Evolutionary conservation across 2,888 invertebrate genomes (phyloP), one percentile per base, ranked within the genome.

Genomic region (Mythimna loreyi): DNA sequence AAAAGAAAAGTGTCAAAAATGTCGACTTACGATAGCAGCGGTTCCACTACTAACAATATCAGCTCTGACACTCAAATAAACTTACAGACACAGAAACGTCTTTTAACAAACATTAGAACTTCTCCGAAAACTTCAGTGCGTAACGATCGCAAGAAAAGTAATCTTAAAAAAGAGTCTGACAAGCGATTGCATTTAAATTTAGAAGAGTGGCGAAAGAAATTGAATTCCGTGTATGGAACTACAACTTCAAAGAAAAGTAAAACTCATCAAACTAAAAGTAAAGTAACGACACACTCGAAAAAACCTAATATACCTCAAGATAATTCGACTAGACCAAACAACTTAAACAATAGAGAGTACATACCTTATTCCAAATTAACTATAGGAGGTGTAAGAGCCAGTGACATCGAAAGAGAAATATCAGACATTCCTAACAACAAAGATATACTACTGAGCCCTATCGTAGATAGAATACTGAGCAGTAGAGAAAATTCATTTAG

Each of bases 301-400:
- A 86, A 85, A 75, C 65, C 57, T 19, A 80, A 83, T 78, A 19
- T 40, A 21, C 3, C 43, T 9, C 47, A 60, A 43, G 53, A 62
- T 49, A 58, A 21, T 28, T 19, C 13, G 19, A 67, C 49, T 62
- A 83, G 75, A 64, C 58, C 75, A 7, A 73, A 61, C 57, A 72
- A 61, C 2, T 80, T 91, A 28, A 94, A 93, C 75, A 93, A 93
- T 72, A 73, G 86, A 19, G 93, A 94, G 59, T 96, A 96, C 78
- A 94, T 96, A 82, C 96, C 96, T 1, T 96, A 96, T 86, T 91
- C 95, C 16, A 90, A 94, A 82, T 86, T 96, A 70, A 96, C 96
- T 21, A 76, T 96, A 76, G 96, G 96, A 25, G 96, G 96, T 58
- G 93, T 91, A 13, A 90, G 85, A 78, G 91, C 91, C 3, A 92